phyloP scores from a whole-genome alignment of 2,888 invertebrate species.

The Hemicrepidius hirtus region DNA sequence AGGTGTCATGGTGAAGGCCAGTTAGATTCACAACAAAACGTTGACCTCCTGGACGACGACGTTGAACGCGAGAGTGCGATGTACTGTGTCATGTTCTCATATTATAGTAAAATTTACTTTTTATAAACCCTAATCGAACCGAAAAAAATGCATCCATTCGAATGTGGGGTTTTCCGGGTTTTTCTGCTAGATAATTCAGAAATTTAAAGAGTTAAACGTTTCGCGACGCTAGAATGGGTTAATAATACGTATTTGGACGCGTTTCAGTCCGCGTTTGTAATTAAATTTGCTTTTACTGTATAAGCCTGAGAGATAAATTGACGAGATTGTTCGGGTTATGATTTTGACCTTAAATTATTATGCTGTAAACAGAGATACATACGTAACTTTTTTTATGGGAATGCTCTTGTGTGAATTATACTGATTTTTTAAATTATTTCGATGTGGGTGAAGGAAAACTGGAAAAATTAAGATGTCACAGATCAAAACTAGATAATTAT shows the following conservation, averaged over 20 bases:
- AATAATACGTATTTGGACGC: neutral
- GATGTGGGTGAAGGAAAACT: no score
- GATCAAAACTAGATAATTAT: no score
- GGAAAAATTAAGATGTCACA: no score
- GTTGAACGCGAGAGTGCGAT: conserved; percentile 12
- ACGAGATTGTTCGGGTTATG: conserved; percentile 2
- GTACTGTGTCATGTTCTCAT: neutral
- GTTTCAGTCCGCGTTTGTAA: neutral
- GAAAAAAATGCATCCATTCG: no score
- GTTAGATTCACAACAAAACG: conserved; percentile 27
- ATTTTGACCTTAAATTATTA: conserved; percentile 12
- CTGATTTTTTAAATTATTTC: no score
- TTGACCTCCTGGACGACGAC: conserved; percentile 23
- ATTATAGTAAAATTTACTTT: no score
- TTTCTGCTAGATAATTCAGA: neutral
- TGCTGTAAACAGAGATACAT: neutral
- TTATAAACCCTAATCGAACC: no score
- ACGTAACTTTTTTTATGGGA: neutral
- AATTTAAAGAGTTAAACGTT: conserved; percentile 10
- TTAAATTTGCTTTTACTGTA: conserved; percentile 7
- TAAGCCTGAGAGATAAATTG: conserved; percentile 2
- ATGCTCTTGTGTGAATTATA: neutral
- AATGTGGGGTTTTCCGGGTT: no score
- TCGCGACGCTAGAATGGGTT: neutral
- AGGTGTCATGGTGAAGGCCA: conserved; percentile 29